Conservation (phyloP, 1,140 invertebrate genomes). For the Lethrus apterus region DNA sequence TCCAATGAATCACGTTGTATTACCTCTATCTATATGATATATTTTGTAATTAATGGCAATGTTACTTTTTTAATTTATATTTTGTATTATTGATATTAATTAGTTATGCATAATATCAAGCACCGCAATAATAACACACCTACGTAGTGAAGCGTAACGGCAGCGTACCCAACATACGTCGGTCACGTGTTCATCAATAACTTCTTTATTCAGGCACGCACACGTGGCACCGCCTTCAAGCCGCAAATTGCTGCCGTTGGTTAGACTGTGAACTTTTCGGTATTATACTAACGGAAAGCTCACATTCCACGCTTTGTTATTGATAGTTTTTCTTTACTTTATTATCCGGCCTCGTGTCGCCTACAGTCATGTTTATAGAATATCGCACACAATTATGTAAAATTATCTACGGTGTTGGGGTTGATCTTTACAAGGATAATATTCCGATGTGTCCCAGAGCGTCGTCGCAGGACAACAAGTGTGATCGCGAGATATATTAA, state of each 20-base stretch:
- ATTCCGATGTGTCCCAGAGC: no score
- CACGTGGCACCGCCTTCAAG: conserved; percentile 39
- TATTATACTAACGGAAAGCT: not conserved
- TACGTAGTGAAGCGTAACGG: conserved; percentile 27
- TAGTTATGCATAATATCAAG: no score
- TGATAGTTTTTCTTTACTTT: conserved; percentile 39
- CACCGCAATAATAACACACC: no score
- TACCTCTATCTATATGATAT: no score
- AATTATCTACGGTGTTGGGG: conserved; percentile 29
- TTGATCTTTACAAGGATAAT: no score
- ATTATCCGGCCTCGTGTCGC: conserved; percentile 37
- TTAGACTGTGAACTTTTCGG: conserved; percentile 24
- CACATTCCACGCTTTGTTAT: conserved; percentile 32
- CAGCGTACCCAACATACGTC: conserved; percentile 18
- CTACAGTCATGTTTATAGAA: conserved; percentile 32
- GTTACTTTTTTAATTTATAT: no score
- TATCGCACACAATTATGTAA: conserved; percentile 32
- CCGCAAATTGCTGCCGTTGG: conserved; percentile 34
- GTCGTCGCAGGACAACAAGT: no score
- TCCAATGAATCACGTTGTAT: no score
- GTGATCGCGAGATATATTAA: no score
- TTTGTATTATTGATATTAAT: no score
- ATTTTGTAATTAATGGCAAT: no score
- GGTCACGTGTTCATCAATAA: conserved; percentile 31
- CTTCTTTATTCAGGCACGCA: conserved; percentile 32